phyloP scores from a whole-genome alignment of 1,140 invertebrate species.

The Periplaneta americana region DNA sequence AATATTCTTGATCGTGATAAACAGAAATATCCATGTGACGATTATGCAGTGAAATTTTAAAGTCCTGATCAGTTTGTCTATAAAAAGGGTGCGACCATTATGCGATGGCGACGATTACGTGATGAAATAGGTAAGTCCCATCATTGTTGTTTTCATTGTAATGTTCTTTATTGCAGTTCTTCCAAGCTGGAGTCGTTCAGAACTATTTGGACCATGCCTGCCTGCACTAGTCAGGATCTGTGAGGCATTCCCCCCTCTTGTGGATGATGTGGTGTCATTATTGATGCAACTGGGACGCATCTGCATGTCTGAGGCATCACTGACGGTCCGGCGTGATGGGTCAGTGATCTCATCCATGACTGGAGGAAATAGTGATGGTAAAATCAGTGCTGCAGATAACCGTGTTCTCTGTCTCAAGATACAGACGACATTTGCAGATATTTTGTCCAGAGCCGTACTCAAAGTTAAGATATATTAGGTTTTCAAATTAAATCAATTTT shows the following conservation, averaged over 20 bases:
- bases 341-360: background rate
- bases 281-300: constrained; percentile 82
- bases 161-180: constrained; percentile 68
- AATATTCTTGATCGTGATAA: too few species aligned
- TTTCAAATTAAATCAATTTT: too few species aligned
- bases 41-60: too few species aligned
- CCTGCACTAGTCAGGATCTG: constrained; percentile 82
- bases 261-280: constrained; percentile 81
- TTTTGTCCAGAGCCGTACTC: constrained; percentile 2
- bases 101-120: too few species aligned
- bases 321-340: constrained; percentile 33
- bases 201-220: constrained; percentile 77
- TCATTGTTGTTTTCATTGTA: too few species aligned
- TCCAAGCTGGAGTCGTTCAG: constrained; percentile 66
- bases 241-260: constrained; percentile 85
- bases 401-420: background rate
- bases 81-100: too few species aligned
- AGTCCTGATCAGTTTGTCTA: too few species aligned
- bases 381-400: background rate
- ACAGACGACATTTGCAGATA: background rate
- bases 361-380: background rate
- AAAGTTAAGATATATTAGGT: constrained; percentile 9
- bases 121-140: too few species aligned
- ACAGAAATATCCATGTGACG: too few species aligned
- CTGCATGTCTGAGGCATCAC: constrained; percentile 73